Evolutionary conservation across 1,140 invertebrate species (phyloP).

Genomic region (Pseudoatta argentina): DNA sequence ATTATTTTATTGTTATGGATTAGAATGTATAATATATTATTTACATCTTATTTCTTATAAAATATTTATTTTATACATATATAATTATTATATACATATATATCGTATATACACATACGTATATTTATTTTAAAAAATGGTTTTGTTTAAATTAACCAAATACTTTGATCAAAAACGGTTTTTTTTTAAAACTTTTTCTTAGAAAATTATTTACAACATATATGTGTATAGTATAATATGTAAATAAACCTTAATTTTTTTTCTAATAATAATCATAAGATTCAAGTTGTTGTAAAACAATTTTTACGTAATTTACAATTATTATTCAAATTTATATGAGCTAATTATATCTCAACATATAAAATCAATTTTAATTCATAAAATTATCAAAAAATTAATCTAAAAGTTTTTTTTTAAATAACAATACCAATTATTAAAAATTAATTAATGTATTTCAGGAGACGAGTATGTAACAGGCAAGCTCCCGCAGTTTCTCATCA

Average conservation of each 20-base stretch:
- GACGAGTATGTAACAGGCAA: conserved; percentile 79
- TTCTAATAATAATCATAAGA: background rate
- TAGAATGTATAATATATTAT: background rate
- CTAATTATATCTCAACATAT: background rate
- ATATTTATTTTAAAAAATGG: background rate
- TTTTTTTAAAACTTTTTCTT: background rate
- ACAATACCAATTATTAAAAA: background rate
- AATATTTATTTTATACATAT: background rate
- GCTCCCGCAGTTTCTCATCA: conserved; percentile 73
- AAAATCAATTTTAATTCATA: background rate
- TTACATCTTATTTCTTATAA: no score
- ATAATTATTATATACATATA: no score
- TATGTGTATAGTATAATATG: background rate
- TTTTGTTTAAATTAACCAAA: background rate
- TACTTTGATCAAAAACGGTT: background rate
- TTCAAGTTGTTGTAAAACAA: background rate
- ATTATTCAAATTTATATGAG: conserved; percentile 8
- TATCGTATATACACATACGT: background rate
- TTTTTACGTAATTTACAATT: background rate
- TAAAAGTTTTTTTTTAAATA: background rate
- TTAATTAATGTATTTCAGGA: conserved; percentile 71
- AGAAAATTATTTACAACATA: background rate
- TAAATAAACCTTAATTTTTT: background rate
- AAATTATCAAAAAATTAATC: background rate
- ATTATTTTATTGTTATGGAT: background rate